phyloP scores from a whole-genome alignment of 2,797 vertebrate species.

The Calcarius lapponicus region DNA sequence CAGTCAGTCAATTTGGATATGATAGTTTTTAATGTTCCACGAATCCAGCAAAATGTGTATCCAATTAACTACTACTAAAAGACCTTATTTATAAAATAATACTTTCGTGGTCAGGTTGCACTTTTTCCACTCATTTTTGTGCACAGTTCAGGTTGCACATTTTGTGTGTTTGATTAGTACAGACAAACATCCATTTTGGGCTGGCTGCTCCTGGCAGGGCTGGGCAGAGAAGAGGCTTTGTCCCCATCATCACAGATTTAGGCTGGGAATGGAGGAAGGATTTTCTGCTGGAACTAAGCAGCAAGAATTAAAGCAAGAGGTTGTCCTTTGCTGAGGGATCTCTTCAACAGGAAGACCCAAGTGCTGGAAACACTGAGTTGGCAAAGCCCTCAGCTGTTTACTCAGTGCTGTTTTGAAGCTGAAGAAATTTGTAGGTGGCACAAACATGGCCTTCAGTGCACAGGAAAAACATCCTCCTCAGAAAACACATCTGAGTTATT shows the following conservation, averaged over 20 bases:
- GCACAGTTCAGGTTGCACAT: constrained; percentile 58
- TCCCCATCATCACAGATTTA: background rate
- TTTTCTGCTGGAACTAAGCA: background rate
- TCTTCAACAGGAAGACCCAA: background rate
- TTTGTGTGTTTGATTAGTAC: constrained; percentile 38
- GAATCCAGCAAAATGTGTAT: constrained; percentile 76
- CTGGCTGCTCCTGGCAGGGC: background rate
- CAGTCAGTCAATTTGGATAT: constrained; percentile 51
- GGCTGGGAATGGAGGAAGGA: background rate
- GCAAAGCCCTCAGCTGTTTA: background rate
- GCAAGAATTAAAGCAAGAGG: background rate
- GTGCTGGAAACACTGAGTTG: background rate
- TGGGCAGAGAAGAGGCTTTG: background rate
- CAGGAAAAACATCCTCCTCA: background rate
- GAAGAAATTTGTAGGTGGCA: background rate
- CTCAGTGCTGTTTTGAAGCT: background rate
- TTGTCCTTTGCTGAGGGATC: background rate
- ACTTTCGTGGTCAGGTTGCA: constrained; percentile 71
- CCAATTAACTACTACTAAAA: constrained; percentile 77
- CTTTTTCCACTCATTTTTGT: constrained; percentile 71
- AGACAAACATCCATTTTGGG: constrained; percentile 27
- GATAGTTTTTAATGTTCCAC: constrained; percentile 70
- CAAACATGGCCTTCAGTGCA: background rate
- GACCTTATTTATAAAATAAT: constrained; percentile 77
- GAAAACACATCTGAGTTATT: constrained; percentile 12